These are phyloP conservation scores for Syngnathus typhle DNA, from an alignment of 2,113 vertebrate species.

Conservation along the genomic window DNA sequence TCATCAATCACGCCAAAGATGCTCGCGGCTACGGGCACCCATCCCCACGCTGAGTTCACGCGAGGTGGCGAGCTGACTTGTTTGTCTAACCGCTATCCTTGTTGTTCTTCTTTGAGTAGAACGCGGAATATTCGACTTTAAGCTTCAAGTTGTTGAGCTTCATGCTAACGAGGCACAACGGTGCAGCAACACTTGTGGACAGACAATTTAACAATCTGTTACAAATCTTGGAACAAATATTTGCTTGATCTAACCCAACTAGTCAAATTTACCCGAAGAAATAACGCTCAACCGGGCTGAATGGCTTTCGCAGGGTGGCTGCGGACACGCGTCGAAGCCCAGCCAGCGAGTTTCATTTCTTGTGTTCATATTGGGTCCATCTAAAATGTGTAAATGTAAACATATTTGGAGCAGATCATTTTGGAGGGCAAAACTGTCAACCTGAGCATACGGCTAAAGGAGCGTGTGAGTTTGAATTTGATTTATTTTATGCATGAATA, in stretches of 20 bases:
- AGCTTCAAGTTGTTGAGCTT: too few species aligned
- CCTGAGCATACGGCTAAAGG: conserved; percentile 32
- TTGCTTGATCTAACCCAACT: too few species aligned
- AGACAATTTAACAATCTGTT: too few species aligned
- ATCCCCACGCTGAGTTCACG: conserved; percentile 10
- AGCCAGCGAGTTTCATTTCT: not conserved
- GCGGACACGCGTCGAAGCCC: too few species aligned
- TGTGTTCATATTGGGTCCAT: conserved; percentile 26
- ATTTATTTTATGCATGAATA: conserved; percentile 57
- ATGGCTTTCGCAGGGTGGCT: too few species aligned
- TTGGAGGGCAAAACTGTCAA: conserved; percentile 20
- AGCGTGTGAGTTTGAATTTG: conserved; percentile 41
- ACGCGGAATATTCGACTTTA: not conserved
- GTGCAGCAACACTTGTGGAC: too few species aligned
- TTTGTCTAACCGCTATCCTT: conserved; percentile 12
- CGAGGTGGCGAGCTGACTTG: conserved; percentile 27
- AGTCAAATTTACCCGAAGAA: too few species aligned
- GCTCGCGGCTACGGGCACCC: not conserved
- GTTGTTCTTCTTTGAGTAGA: not conserved
- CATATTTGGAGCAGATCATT: conserved; percentile 13
- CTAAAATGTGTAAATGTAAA: conserved; percentile 4
- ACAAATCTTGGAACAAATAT: too few species aligned
- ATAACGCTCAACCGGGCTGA: too few species aligned
- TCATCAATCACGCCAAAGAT: conserved; percentile 54
- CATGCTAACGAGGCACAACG: too few species aligned